Base-by-base conservation (phyloP, 2,888 invertebrate genomes). In the Eurois occulta region DNA sequence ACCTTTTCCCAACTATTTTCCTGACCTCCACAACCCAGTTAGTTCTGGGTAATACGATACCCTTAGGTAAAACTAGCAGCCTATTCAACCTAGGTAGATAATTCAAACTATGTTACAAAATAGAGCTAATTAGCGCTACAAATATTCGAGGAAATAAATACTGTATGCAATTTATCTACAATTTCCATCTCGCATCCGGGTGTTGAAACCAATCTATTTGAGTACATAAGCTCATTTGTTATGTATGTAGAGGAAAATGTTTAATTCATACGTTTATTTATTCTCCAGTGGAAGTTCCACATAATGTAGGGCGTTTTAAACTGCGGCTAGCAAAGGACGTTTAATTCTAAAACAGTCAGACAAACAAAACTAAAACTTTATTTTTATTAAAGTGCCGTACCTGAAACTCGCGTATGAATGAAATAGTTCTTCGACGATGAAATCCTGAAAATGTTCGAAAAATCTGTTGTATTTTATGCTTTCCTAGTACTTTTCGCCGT, bases 241-340 rank as follows among this genome's bases (percentile, higher is more conserved):
- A 73, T 62, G 58, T 67, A 73, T 70, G 62, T 66, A 58, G 21
- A 73, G 13, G 18, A 48, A 0, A 62, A 84, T 84, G 70, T 79
- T 84, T 73, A 84, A 82, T 83, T 81, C 55, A 81, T 52, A 28
- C 6, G 10, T 55, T 48, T 83, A 43, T 73, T 64, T 70, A 70
- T 72, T 62, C 46, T 16, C 4, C 24, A 73, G 60, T 66, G 21
- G 18, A 69, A 60, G n/a, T 16, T 41, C 32, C 28, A 28, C 24
- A 62, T 18, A 55, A 18, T 66, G 43, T 41, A 41, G n/a, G 18
- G 10, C 16, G 11, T 43, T 78, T 72, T 64, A 66, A 80, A 72
- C 28, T 48, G 46, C 24, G 18, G 24, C 64, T 28, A 18, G 43
- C 46, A 64, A 64, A 58, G 24, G 7, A 35, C 66, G 48, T 46